Evolutionary conservation across 2,113 vertebrate species (phyloP).

Genomic region (Poecile atricapillus): DNA sequence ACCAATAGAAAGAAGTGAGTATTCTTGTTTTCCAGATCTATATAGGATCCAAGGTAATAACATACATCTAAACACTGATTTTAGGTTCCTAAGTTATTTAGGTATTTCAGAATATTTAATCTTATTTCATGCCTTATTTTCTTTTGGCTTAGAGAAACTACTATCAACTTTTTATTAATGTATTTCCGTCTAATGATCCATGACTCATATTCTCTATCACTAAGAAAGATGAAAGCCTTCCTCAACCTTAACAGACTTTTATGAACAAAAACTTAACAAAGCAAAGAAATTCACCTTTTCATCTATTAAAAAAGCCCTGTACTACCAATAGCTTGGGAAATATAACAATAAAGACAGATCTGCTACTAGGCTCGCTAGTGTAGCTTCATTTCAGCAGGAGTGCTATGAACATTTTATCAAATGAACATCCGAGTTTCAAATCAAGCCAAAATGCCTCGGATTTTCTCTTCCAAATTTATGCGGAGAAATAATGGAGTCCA

Average conservation of each 20-base stretch:
- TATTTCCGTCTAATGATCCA: not conserved
- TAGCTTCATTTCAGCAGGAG: not conserved
- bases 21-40: not conserved
- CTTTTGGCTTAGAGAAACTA: not conserved
- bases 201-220: not conserved
- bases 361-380: not conserved
- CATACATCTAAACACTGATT: not conserved
- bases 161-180: not conserved
- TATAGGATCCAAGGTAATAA: not conserved
- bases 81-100: not conserved
- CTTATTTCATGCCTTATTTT: not conserved
- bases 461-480: not conserved
- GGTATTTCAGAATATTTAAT: not conserved
- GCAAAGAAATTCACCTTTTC: not conserved
- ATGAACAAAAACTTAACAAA: conserved; percentile 14
- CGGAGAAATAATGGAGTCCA: not conserved
- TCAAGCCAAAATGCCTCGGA: not conserved
- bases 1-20: not conserved
- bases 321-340: not conserved
- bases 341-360: not conserved
- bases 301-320: not conserved
- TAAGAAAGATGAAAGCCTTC: not conserved
- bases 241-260: not conserved
- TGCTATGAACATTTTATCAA: not conserved
- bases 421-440: not conserved